Evolutionary conservation across 2,797 vertebrate species (phyloP), one percentile per base, ranked within the genome.

Genomic region (Enteromius fasciolatus): DNA sequence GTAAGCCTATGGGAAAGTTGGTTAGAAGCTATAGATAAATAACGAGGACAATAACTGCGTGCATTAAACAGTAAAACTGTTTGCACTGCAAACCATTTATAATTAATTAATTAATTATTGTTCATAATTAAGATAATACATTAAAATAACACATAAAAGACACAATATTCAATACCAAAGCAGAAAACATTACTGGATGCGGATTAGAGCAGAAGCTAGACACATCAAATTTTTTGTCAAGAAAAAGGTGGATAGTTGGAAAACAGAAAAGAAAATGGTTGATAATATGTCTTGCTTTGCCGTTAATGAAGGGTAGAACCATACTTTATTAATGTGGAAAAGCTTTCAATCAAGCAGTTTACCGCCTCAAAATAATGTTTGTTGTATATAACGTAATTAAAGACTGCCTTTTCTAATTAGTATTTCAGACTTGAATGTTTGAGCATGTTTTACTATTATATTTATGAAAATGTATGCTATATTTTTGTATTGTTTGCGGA

Each of bases 401-500:
- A 74, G 39, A 78, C 31, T 76, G 31, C 61, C n/a, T 67, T 66
- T 82, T 78, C 8, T 75, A 44, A 25, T 68, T 28, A 81, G 48
- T 39, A 85, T 80, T 81, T 85, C 44, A 78, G 57, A 70, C 59
- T 59, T 85, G 17, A 31, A 39, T 15, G 46, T 73, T 48, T 72
- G 31, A 44, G 57, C 48, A 54, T 84, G 79, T 78, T 80, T 79
- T 79, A 80, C 23, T 74, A 73, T 81, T 80, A 78, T 83, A 83
- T 88, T 87, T 88, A 84, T 85, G 41, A 23, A 87, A 81, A 80
- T 81, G 61, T 68, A 74, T 76, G 78, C 52, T 87, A 68, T 88
- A 88, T 88, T 88, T 88, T 88, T 88, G 84, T 88, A 88, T 85
- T 80, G 50, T 69, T 81, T 85, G 69, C 64, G 50, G 39, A 84